Evolutionary conservation across 2,888 invertebrate genomes (phyloP).

Genomic region (Eudasyphora cyanicolor): DNA sequence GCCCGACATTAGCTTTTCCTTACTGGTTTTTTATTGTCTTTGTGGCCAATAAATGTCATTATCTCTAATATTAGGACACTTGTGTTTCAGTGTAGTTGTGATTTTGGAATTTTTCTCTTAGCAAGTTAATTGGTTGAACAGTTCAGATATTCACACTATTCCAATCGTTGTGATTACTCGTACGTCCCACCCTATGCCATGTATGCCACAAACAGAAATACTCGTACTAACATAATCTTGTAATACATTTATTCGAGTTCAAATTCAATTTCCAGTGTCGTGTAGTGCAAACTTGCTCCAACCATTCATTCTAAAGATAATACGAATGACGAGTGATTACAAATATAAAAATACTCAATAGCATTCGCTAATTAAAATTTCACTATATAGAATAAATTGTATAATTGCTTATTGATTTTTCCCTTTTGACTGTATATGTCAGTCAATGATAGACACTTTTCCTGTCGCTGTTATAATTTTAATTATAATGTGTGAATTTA

Average conservation of each 20-base stretch:
- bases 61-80: no score
- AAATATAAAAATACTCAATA: neutral
- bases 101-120: no score
- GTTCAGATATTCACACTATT: no score
- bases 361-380: neutral
- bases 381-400: neutral
- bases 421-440: neutral
- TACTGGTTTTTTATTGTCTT: no score
- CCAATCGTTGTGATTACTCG: no score
- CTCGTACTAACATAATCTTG: neutral
- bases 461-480: neutral
- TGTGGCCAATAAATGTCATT: no score
- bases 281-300: neutral
- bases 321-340: neutral
- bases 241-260: neutral
- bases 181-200: no score
- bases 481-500: neutral
- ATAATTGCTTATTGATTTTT: no score
- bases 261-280: neutral
- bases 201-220: neutral
- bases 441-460: neutral
- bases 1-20: no score
- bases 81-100: no score
- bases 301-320: neutral
- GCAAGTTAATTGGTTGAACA: no score